These are phyloP conservation scores for Ypsolopha sequella DNA, from an alignment of 2,888 invertebrate genomes.

Conservation along the genomic window DNA sequence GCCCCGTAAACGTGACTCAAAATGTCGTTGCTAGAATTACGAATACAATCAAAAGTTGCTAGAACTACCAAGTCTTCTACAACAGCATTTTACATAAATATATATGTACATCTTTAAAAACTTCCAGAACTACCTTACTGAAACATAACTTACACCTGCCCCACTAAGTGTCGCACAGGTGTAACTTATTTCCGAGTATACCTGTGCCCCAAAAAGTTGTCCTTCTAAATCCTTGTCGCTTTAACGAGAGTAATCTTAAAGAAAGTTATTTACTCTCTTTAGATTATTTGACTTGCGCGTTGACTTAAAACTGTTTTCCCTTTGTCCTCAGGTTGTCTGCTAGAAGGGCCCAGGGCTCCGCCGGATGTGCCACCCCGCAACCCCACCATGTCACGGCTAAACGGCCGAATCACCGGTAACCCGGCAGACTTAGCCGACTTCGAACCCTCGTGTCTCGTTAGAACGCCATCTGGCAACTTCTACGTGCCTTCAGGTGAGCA, in stretches of 20 bases:
- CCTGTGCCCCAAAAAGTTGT: neutral
- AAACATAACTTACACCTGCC: neutral
- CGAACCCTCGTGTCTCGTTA: slow-evolving; percentile 91
- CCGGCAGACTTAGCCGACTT: slow-evolving; percentile 83
- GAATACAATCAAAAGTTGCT: neutral
- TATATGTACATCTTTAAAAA: too few relatives aligned
- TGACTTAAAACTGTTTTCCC: neutral
- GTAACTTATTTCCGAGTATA: neutral
- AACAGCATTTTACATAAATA: too few relatives aligned
- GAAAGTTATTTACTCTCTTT: neutral
- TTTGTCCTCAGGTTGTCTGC: slow-evolving; percentile 79
- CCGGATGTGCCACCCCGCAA: slow-evolving; percentile 90
- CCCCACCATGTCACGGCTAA: slow-evolving; percentile 91
- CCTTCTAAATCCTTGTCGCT: neutral
- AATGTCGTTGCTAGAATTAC: neutral
- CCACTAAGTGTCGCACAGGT: too few relatives aligned
- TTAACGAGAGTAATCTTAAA: neutral
- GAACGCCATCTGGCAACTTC: slow-evolving; percentile 93
- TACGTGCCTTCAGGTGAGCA: slow-evolving; percentile 87
- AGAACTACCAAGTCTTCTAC: neutral
- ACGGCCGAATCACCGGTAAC: slow-evolving; percentile 88
- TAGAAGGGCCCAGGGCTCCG: slow-evolving; percentile 86
- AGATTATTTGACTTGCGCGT: slow-evolving; percentile 2
- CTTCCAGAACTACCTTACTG: neutral
- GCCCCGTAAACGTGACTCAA: neutral